Base-by-base conservation (phyloP, 1,140 invertebrate genomes). In the Sycophaga agraensis region DNA sequence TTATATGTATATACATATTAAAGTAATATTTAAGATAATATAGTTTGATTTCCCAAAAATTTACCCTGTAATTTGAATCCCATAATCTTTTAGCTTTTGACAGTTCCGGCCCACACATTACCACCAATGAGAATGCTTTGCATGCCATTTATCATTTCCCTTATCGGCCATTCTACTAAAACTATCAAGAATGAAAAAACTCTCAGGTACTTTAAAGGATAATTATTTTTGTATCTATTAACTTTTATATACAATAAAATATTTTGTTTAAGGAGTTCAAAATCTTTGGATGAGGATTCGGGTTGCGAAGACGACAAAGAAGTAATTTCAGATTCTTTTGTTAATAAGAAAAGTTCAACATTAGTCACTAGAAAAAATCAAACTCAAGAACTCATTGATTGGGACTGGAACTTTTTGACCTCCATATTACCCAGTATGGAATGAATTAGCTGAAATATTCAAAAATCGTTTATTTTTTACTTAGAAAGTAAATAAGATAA, bases 31-130 rank as follows among this genome's bases (percentile, higher is more conserved):
- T 39, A 2, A 12, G 16, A 3, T 39, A 14, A 39, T 39, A 5
- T 14, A 4, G 14, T 14, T 39, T 39, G 3, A 39, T 39, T 19
- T 19, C 4, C 17, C 8, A 28, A 24, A 46, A 24, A 22, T 24
- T 43, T 31, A 45, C 37, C 19, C 50, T 59, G 17, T 65, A 37
- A 56, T 65, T 59, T 35, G 55, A 26, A 59, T 50, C 59, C 42
- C 61, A 60, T 22, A 8, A 51, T 64, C 57, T 82, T 82, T 66
- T 70, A 84, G 82, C 72, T 84, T 65, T 69, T 84, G 56, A 81
- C 83, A 17, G 71, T 76, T 37, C 77, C 84, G 48, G 76, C 82
- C 55, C 83, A 84, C 66, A 85, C 84, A 42, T 72, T 84, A 68
- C 79, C 82, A 16, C 78, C 82, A 17, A 78, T 84, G 76, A 79